phyloP scores from a whole-genome alignment of 2,113 vertebrate species.

The Macheiramphus alcinus region DNA sequence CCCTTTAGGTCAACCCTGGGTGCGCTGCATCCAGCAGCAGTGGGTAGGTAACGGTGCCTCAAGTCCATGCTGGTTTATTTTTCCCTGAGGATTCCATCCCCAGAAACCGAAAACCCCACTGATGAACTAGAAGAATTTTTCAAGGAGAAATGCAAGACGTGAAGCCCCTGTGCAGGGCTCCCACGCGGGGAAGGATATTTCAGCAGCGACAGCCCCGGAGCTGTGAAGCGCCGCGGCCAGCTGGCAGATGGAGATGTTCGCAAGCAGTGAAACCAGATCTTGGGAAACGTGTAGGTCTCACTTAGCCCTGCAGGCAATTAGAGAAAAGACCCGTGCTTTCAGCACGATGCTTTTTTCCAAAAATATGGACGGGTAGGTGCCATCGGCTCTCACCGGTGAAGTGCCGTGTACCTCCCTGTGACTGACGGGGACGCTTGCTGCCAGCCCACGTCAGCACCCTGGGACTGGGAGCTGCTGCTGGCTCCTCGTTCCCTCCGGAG shows the following conservation, averaged over 20 bases:
- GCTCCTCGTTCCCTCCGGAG: not conserved
- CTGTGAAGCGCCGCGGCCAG: not conserved
- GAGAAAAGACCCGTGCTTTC: not conserved
- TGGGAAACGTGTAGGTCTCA: not conserved
- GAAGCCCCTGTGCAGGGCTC: not conserved
- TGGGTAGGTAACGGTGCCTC: accelerated
- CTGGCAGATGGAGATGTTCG: not conserved
- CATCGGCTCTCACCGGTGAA: accelerated
- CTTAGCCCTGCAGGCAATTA: not conserved
- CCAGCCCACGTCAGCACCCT: not conserved
- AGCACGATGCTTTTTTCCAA: not conserved
- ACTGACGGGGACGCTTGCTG: not conserved
- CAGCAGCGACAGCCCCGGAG: not conserved
- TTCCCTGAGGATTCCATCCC: not conserved
- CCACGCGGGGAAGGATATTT: not conserved
- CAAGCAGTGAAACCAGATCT: not conserved
- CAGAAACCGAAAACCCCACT: not conserved
- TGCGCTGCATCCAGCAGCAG: accelerated
- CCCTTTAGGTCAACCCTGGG: not conserved
- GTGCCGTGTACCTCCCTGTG: not conserved
- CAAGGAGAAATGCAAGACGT: not conserved
- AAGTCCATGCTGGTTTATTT: accelerated
- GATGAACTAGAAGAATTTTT: not conserved
- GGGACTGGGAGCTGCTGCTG: not conserved
- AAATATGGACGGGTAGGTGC: not conserved